Percentiles rank a stretch among this genome's conserved stretches.
Conservation (phyloP, 1,140 invertebrate species). For the Anastatus disparis region DNA sequence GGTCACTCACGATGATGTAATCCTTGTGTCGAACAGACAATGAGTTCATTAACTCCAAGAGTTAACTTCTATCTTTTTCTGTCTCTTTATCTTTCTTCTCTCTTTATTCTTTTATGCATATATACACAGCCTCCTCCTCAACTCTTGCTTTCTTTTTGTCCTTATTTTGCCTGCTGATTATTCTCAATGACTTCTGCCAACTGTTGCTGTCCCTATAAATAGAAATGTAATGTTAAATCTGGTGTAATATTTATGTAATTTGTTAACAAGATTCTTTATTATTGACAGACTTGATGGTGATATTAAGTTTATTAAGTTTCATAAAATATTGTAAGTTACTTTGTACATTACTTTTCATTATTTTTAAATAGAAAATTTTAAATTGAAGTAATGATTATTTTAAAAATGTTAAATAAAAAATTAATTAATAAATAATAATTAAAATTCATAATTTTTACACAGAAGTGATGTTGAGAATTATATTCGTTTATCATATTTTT, state of each 20-base stretch:
- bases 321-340: neutral
- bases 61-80: constrained; percentile 17
- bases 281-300: no score
- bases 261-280: constrained; percentile 1
- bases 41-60: constrained; percentile 39
- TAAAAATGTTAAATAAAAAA: no score
- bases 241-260: constrained; percentile 3
- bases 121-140: neutral
- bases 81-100: constrained; percentile 1
- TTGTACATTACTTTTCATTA: neutral
- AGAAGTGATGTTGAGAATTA: neutral
- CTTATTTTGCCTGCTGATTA: constrained; percentile 10
- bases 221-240: constrained; percentile 27
- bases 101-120: neutral
- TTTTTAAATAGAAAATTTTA: neutral
- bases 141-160: constrained; percentile 17
- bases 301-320: constrained; percentile 6
- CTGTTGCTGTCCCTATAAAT: constrained; percentile 27
- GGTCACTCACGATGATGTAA: constrained; percentile 61
- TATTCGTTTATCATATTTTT: neutral
- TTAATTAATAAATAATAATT: no score
- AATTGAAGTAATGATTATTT: no score
- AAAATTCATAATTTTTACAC: no score
- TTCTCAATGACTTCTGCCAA: neutral
- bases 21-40: constrained; percentile 32